phyloP scores from a whole-genome alignment of 1,140 invertebrate species.

The Pseudachorutes palmiensis region DNA sequence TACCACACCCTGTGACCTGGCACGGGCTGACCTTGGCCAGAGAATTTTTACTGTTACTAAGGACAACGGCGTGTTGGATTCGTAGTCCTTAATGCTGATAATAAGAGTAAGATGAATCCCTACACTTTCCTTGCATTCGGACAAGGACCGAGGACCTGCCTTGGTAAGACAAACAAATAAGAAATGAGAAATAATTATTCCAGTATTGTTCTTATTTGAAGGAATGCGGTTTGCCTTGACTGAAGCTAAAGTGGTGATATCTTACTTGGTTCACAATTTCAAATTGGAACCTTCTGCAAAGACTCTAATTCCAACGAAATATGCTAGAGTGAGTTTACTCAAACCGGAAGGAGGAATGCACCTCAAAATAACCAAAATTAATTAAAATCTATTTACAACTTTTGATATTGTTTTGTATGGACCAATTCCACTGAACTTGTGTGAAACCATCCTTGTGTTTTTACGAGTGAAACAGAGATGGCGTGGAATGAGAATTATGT shows the following conservation, averaged over 20 bases:
- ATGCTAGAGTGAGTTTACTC: slow-evolving; percentile 1
- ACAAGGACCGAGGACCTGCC: slow-evolving; percentile 50
- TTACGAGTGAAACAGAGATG: too few relatives aligned
- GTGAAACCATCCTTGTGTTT: too few relatives aligned
- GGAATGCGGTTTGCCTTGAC: slow-evolving; percentile 26
- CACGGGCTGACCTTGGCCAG: too few relatives aligned
- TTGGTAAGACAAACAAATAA: slow-evolving; percentile 34
- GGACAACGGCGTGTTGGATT: too few relatives aligned
- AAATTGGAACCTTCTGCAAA: slow-evolving; percentile 17
- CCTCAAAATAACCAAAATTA: neutral
- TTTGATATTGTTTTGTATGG: too few relatives aligned
- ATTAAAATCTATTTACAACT: too few relatives aligned
- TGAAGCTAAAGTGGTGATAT: slow-evolving; percentile 16
- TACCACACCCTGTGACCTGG: too few relatives aligned
- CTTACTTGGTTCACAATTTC: slow-evolving; percentile 11
- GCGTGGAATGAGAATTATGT: too few relatives aligned
- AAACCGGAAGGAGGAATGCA: slow-evolving; percentile 19
- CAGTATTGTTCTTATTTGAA: neutral
- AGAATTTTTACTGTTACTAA: too few relatives aligned
- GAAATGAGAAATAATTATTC: neutral
- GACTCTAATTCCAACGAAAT: slow-evolving; percentile 22
- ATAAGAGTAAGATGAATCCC: slow-evolving; percentile 42
- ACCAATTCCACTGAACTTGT: too few relatives aligned
- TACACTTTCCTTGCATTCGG: slow-evolving; percentile 53
- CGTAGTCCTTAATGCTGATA: slow-evolving; percentile 44